Conservation (phyloP, 2,113 vertebrate genomes). For the Corythornis cristatus region DNA sequence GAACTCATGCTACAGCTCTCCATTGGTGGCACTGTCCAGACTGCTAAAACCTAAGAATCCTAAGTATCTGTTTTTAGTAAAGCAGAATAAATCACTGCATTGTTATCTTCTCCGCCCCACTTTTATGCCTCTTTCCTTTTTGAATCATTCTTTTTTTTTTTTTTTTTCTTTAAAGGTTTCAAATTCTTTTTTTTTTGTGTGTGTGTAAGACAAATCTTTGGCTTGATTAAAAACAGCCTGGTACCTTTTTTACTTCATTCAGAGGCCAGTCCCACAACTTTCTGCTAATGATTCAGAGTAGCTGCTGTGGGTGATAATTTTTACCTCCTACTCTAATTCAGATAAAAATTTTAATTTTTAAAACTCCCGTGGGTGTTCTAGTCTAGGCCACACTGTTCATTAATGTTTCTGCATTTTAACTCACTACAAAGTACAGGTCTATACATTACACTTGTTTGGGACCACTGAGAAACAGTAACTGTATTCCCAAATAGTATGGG, state of each 20-base stretch:
- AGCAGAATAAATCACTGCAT: neutral
- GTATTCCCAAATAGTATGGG: neutral
- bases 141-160: neutral
- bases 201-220: neutral
- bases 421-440: neutral
- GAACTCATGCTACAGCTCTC: neutral
- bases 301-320: neutral
- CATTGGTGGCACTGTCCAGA: neutral
- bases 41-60: neutral
- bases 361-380: constrained; percentile 7
- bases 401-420: constrained; percentile 20
- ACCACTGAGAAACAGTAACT: neutral
- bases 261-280: neutral
- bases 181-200: neutral
- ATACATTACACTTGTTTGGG: neutral
- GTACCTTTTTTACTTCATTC: neutral
- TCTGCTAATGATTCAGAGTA: neutral
- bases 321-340: constrained; percentile 10
- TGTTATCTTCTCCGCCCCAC: neutral
- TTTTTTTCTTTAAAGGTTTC: neutral
- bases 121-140: neutral
- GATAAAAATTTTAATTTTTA: constrained; percentile 30
- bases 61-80: neutral
- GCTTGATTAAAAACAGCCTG: neutral
- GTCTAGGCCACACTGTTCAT: neutral